These are phyloP conservation scores for Pogonus chalceus DNA, from an alignment of 1,140 invertebrate species.

Conservation along the genomic window DNA sequence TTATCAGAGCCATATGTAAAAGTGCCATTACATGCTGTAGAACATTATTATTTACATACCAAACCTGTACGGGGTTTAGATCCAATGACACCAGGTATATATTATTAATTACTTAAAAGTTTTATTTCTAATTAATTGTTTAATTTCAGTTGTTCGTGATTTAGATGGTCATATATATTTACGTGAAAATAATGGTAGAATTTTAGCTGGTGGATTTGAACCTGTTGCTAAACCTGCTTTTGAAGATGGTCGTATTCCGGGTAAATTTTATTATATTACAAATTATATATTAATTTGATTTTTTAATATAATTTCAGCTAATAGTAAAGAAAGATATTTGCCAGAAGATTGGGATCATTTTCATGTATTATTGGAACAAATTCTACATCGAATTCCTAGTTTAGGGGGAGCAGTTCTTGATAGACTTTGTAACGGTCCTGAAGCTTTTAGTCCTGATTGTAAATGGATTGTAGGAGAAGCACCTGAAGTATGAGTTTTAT, in stretches of 20 bases:
- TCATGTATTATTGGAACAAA: slow-evolving; percentile 74
- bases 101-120: slow-evolving; percentile 10
- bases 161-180: slow-evolving; percentile 84
- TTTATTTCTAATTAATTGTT: slow-evolving; percentile 5
- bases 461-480: slow-evolving; percentile 89
- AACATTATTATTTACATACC: slow-evolving; percentile 87
- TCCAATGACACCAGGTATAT: slow-evolving; percentile 57
- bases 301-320: slow-evolving; percentile 29
- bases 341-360: slow-evolving; percentile 94
- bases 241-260: slow-evolving; percentile 59
- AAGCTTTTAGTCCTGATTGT: slow-evolving; percentile 89
- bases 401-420: slow-evolving; percentile 63
- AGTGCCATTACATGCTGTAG: slow-evolving; percentile 85
- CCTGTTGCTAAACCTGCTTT: slow-evolving; percentile 80
- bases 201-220: slow-evolving; percentile 81
- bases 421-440: slow-evolving; percentile 75
- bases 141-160: slow-evolving; percentile 66
- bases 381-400: slow-evolving; percentile 72
- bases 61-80: slow-evolving; percentile 61
- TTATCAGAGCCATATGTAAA: slow-evolving; percentile 74
- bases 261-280: slow-evolving; percentile 30
- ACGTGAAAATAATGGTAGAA: slow-evolving; percentile 65
- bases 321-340: slow-evolving; percentile 47
- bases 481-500: slow-evolving; percentile 57
- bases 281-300: neutral